Evolutionary conservation across 2,888 invertebrate genomes (phyloP), one percentile per base, ranked within the genome.

Genomic region (Octonoba sinensis): DNA sequence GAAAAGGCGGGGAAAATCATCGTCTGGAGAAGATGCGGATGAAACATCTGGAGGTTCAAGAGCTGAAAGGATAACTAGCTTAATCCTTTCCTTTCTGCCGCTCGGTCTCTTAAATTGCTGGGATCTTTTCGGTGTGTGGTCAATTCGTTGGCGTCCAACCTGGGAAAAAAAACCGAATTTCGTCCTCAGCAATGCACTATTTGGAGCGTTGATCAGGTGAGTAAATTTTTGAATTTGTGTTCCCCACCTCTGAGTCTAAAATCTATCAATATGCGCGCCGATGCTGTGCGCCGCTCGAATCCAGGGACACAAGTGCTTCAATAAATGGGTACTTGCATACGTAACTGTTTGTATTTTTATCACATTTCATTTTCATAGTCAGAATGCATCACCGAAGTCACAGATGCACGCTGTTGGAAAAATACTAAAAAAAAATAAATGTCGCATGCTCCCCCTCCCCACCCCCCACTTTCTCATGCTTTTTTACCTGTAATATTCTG

Each of bases 171-270:
- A 59, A 71, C 60, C 36, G 16, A 27, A 66, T 44, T 46, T 22
- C 49, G 59, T 54, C 20, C 60, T n/a, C 72, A 72, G 60, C 79
- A 79, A 79, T 79, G 79, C 79, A 71, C 72, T n/a, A 67, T 79
- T 65, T 79, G 79, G 79, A 79, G 79, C 79, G 79, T 79, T 79
- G 79, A 79, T 51, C 79, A 79, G 72, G 79, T 79, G 67, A 79
- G 67, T 66, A 47, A 46, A 18, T 69, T 47, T 56, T 60, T 20
- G 8, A 24, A 27, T 27, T 57, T 3, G 59, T 60, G 24, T 36
- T 60, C 2, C 36, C 36, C 16, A 60, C 27, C 24, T 60, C 27
- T 3, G 36, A 11, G 6, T 36, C 3, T 36, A 11, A 36, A 36
- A 36, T 36, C 36, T 11, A 8, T 36, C 36, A 36, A 36, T 36